These are phyloP conservation scores for Ageneiosus marmoratus DNA, from an alignment of 2,113 vertebrate species.

Conservation along the genomic window DNA sequence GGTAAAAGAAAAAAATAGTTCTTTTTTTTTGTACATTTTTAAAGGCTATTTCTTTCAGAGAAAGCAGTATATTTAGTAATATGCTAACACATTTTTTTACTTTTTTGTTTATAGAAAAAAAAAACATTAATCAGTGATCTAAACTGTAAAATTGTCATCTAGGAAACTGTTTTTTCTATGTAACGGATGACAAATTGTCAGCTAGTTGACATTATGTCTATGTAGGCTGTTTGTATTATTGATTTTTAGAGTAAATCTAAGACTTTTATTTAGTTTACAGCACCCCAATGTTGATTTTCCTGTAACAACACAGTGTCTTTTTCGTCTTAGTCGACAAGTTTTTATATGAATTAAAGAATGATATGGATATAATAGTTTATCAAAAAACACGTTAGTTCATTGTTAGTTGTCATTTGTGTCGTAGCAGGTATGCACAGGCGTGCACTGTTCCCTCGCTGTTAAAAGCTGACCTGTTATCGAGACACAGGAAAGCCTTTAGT, in stretches of 20 bases:
- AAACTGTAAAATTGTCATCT: neutral
- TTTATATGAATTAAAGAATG: too few species aligned
- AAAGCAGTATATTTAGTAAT: neutral
- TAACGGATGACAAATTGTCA: neutral
- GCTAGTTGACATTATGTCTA: neutral
- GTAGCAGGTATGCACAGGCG: neutral
- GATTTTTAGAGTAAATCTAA: neutral
- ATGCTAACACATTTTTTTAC: neutral
- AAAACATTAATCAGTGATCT: neutral
- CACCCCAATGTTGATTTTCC: neutral
- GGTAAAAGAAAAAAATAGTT: neutral
- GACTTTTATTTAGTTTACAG: neutral
- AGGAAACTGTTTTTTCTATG: neutral
- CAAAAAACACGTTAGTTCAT: neutral
- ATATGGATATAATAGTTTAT: too few species aligned
- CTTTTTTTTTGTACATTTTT: neutral
- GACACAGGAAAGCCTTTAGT: neutral
- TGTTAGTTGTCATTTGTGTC: neutral
- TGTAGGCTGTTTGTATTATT: neutral
- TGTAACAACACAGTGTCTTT: neutral
- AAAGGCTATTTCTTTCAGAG: neutral
- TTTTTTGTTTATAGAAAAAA: neutral
- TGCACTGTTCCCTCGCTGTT: neutral
- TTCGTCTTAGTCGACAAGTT: neutral
- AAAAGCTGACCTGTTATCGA: neutral